These are phyloP conservation scores for Antigone vipio DNA, from an alignment of 2,113 vertebrate species.

Conservation along the genomic window DNA sequence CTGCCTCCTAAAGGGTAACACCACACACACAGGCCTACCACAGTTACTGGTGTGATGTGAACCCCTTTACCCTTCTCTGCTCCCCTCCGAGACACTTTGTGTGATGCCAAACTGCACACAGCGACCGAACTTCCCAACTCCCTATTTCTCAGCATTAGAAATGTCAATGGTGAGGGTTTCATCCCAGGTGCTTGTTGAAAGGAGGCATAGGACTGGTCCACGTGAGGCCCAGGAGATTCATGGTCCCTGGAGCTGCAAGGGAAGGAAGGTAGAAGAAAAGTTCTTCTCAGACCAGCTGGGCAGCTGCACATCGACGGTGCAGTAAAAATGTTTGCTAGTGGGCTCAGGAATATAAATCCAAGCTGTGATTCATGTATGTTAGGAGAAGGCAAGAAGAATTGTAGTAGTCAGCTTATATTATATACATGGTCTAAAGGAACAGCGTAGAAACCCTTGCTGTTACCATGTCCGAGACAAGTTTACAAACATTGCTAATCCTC, in stretches of 20 bases:
- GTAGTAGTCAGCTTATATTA: not conserved
- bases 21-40: not conserved
- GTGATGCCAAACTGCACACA: not conserved
- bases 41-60: not conserved
- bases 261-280: not conserved
- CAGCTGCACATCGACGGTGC: not conserved
- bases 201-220: not conserved
- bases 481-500: not conserved
- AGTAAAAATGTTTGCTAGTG: not conserved
- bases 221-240: not conserved
- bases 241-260: rapidly evolving
- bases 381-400: not conserved
- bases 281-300: not conserved
- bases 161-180: not conserved
- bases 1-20: not conserved
- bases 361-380: not conserved
- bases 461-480: not conserved
- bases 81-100: not conserved
- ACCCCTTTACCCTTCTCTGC: not conserved
- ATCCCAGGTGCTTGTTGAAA: not conserved
- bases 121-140: not conserved
- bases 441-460: not conserved
- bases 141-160: not conserved
- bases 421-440: not conserved
- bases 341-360: not conserved